Base-by-base conservation (phyloP, 2,797 vertebrate genomes). In the Syngnathus acus region DNA sequence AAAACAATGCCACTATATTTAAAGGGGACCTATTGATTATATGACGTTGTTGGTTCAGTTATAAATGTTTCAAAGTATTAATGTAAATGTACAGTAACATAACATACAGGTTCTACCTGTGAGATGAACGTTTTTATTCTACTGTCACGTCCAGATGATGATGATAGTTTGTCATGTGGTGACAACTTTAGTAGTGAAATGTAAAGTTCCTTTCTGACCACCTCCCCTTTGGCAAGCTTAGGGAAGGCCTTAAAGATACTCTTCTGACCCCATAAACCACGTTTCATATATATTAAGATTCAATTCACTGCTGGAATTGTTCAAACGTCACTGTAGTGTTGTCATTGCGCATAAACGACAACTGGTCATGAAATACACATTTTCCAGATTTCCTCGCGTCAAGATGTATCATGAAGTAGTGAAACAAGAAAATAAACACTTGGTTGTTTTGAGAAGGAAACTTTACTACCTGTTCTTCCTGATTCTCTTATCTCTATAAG, bases 1-100 rank as follows among this genome's bases (percentile, higher is more conserved):
- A 84, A 85, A 85, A 83, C 84, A 71, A 77, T 72, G 70, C 84
- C 85, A 87, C 85, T 87, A 73, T 39, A 50, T 73, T 65, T 68
- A 50, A 67, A 48, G 57, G 65, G 57, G 37, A 65, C 64, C 39
- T 57, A 37, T 51, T 6, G 26, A 32, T 16, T 57, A 38, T 59
- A 62, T 45, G 60, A 62, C 58, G 2, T 40, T 43, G 40, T 62
- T 43, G n/a, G 40, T 45, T 60, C 58, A 9, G 38, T 60, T 60
- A 21, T 62, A 45, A 62, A 62, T 62, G 60, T 57, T 57, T 37
- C 55, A 57, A 57, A 57, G 26, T 57, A 21, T 62, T 45, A 21
- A 62, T 45, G 40, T 43, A 43, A 43, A 43, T 62, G 60, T 62
- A 62, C 60, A 62, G 42, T 62, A 45, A 45, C 9, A 14, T 45